Evolutionary conservation across 2,888 invertebrate genomes (phyloP).

Genomic region (Stenurella melanura): DNA sequence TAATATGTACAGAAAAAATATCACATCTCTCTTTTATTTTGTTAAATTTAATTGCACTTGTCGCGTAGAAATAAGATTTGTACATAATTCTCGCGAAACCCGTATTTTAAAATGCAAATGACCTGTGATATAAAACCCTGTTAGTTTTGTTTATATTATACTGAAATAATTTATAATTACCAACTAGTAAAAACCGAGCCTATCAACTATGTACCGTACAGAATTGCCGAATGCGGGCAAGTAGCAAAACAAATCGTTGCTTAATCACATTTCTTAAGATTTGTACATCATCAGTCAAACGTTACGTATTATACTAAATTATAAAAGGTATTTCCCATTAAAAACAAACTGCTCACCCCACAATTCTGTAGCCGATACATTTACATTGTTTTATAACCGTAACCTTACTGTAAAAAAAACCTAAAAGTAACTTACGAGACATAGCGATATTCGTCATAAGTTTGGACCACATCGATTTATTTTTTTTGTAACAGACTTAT

Average conservation of each 20-base stretch:
- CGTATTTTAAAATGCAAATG: slow-evolving; percentile 58
- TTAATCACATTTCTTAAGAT: slow-evolving; percentile 58
- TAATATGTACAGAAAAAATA: slow-evolving; percentile 50
- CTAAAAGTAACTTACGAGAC: slow-evolving; percentile 56
- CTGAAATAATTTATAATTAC: slow-evolving; percentile 47
- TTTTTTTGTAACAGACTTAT: slow-evolving; percentile 37
- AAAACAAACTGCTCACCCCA: slow-evolving; percentile 41
- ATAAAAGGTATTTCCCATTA: slow-evolving; percentile 35
- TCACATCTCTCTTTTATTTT: slow-evolving; percentile 49
- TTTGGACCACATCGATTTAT: slow-evolving; percentile 58
- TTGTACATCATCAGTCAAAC: slow-evolving; percentile 62
- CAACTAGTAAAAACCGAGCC: slow-evolving; percentile 60
- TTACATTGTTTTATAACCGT: slow-evolving; percentile 55
- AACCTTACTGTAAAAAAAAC: slow-evolving; percentile 61
- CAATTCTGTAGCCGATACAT: slow-evolving; percentile 63
- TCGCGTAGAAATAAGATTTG: slow-evolving; percentile 45
- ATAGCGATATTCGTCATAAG: slow-evolving; percentile 58
- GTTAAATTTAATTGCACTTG: slow-evolving; percentile 63
- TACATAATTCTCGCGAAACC: slow-evolving; percentile 63
- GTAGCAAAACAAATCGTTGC: slow-evolving; percentile 53
- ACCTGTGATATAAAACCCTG: slow-evolving; percentile 65
- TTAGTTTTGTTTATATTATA: slow-evolving; percentile 61
- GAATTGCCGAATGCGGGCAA: slow-evolving; percentile 60
- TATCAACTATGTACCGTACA: slow-evolving; percentile 62
- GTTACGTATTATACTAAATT: slow-evolving; percentile 46